Percentiles rank a stretch among this genome's conserved stretches.
Evolutionary conservation across 2,113 vertebrate species (phyloP).

Genomic region (Alces alces): DNA sequence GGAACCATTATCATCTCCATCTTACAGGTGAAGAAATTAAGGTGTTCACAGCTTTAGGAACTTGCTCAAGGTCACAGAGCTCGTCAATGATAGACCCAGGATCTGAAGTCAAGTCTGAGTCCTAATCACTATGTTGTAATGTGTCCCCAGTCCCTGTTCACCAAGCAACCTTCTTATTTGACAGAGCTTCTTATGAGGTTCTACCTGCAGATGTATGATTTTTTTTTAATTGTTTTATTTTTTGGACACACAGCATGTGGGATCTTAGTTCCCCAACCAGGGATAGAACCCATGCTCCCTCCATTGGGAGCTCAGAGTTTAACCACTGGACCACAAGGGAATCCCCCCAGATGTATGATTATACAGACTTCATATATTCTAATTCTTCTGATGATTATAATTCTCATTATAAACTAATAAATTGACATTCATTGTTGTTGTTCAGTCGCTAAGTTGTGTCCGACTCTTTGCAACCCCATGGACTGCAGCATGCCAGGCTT

Average conservation of each 20-base stretch:
- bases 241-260: too few relatives aligned
- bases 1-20: not conserved
- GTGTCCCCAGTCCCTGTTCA: not conserved
- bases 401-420: slow-evolving; percentile 12
- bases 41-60: not conserved
- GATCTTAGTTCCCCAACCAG: too few relatives aligned
- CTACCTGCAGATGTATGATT: not conserved
- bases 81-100: not conserved
- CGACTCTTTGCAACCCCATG: not conserved
- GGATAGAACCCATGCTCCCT: too few relatives aligned
- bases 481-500: not conserved
- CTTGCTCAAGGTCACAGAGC: not conserved
- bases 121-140: not conserved
- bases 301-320: too few relatives aligned
- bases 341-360: not conserved
- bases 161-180: not conserved
- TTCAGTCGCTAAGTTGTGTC: not conserved
- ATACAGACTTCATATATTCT: not conserved
- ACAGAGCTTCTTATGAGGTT: not conserved
- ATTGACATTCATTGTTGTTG: not conserved
- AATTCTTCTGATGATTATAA: not conserved
- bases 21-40: slow-evolving; percentile 12
- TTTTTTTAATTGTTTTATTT: too few relatives aligned
- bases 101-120: not conserved
- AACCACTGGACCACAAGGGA: too few relatives aligned